Conservation (phyloP, 30 jellyfish, hydroid and myxozoan genomes). For the Mastigias papua region DNA sequence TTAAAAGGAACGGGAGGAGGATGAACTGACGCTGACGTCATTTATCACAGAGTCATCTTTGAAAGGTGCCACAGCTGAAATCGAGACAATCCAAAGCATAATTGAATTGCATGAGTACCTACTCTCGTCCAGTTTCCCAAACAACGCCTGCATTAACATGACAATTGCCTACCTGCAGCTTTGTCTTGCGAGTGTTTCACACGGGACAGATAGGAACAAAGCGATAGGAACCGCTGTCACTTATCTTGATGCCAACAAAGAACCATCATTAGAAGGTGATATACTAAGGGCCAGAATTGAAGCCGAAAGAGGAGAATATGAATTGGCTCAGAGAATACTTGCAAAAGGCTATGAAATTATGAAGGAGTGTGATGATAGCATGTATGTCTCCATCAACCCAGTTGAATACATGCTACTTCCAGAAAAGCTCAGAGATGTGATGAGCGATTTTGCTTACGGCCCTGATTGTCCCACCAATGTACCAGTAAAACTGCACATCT, state of each 20-base stretch:
- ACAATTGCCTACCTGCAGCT: background rate
- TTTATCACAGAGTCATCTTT: background rate
- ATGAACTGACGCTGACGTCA: background rate
- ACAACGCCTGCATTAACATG: background rate
- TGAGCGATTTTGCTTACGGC: background rate
- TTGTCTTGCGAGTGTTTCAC: background rate
- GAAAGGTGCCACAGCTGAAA: conserved; percentile 1
- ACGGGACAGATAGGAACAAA: background rate
- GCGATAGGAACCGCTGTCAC: background rate
- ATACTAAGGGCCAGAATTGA: background rate
- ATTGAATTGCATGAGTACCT: conserved; percentile 1
- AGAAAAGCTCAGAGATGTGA: background rate
- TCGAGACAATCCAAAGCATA: background rate
- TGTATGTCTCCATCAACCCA: background rate
- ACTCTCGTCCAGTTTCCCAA: background rate
- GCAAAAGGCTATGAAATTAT: background rate
- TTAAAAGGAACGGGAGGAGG: background rate
- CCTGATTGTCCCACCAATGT: background rate
- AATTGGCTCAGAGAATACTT: background rate
- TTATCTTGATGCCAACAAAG: background rate
- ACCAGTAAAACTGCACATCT: background rate
- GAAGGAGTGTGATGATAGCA: background rate
- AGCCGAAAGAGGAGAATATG: background rate
- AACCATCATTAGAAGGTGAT: background rate
- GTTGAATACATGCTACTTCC: background rate